These are phyloP conservation scores for Pygoscelis antarcticus DNA, from an alignment of 2,113 vertebrate genomes.

Conservation along the genomic window DNA sequence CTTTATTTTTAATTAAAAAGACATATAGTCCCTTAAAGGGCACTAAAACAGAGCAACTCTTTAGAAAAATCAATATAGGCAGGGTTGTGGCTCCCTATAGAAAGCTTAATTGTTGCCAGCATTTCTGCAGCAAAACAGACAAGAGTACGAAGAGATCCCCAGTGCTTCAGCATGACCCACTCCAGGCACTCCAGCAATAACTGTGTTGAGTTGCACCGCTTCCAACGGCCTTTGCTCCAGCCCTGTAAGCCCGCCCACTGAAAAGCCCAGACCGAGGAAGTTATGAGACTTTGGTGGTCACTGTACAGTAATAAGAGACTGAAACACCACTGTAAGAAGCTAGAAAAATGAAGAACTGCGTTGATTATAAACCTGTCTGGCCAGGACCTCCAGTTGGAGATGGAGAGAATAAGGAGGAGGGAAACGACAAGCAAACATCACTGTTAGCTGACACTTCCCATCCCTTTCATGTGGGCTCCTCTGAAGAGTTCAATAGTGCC, in stretches of 20 bases:
- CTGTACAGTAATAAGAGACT: neutral
- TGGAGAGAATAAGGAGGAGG: neutral
- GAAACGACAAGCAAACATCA: neutral
- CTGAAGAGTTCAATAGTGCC: neutral
- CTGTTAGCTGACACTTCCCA: neutral
- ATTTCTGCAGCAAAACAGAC: conserved; percentile 25
- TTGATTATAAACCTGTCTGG: neutral
- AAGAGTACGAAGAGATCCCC: neutral
- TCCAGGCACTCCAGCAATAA: neutral
- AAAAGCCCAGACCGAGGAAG: neutral
- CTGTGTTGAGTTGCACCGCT: neutral
- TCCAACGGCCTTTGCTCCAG: neutral
- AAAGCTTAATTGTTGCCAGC: conserved; percentile 51
- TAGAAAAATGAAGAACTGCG: neutral
- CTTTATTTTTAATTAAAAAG: conserved; percentile 66
- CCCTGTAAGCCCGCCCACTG: neutral
- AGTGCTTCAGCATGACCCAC: neutral
- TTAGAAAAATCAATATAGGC: conserved; percentile 52
- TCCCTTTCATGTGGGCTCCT: neutral
- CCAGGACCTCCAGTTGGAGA: neutral
- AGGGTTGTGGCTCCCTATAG: conserved; percentile 25
- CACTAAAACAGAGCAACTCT: conserved; percentile 11
- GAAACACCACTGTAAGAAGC: neutral
- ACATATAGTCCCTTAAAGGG: conserved; percentile 23
- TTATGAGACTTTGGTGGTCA: neutral